phyloP scores from a whole-genome alignment of 1,140 invertebrate species.

The Microplitis demolitor region DNA sequence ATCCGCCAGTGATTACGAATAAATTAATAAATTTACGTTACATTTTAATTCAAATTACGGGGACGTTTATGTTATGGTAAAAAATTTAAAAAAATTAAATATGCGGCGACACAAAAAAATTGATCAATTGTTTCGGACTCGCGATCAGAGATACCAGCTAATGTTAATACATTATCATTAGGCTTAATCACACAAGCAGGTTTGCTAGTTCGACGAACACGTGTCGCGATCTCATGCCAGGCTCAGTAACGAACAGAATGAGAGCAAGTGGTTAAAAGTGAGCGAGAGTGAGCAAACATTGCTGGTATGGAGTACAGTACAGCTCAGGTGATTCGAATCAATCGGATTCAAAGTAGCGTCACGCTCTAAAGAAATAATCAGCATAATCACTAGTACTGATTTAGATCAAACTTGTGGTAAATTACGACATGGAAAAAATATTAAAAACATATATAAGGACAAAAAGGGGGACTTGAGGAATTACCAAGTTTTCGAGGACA shows the following conservation, averaged over 20 bases:
- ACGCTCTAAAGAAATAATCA: background rate
- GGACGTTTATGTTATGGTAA: too few species aligned
- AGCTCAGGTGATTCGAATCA: background rate
- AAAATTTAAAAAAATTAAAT: too few species aligned
- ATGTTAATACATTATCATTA: slow-evolving; percentile 1
- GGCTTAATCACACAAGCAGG: background rate
- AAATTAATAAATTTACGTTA: too few species aligned
- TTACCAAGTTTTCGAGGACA: too few species aligned
- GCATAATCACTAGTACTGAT: background rate
- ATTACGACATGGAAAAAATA: background rate
- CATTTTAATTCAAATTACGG: too few species aligned
- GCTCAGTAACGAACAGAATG: background rate
- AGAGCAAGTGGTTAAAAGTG: background rate
- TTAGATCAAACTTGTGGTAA: background rate
- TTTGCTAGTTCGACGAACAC: background rate
- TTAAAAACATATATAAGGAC: too few species aligned
- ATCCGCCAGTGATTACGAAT: too few species aligned
- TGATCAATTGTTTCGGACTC: too few species aligned
- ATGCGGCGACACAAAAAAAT: too few species aligned
- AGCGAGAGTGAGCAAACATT: background rate
- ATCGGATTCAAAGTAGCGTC: background rate
- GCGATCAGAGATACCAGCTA: background rate
- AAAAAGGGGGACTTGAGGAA: too few species aligned
- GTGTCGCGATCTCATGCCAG: background rate
- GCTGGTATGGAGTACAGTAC: too few species aligned